These are phyloP conservation scores for Piliocolobus tephrosceles DNA, from an alignment of 2,113 vertebrate species.

Conservation along the genomic window DNA sequence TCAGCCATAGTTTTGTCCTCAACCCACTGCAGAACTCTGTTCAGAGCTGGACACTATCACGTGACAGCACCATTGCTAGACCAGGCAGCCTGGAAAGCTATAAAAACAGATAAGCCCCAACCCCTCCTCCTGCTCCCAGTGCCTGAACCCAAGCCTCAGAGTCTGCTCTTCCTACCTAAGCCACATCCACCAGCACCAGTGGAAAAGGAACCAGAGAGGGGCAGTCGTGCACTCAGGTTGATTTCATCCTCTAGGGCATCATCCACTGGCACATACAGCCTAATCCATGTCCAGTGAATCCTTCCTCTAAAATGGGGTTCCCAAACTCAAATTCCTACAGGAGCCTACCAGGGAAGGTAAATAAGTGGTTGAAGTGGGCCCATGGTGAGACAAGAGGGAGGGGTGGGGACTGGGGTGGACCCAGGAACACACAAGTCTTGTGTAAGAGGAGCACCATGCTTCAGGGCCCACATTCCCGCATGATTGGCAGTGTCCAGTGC, in stretches of 20 bases:
- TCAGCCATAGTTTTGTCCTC: not conserved
- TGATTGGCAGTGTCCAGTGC: not conserved
- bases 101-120: not conserved
- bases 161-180: not conserved
- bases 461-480: not conserved
- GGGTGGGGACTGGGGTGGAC: not conserved
- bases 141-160: not conserved
- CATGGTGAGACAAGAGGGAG: not conserved
- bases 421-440: not conserved
- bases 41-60: not conserved
- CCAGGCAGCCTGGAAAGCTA: not conserved
- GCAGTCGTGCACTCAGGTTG: not conserved
- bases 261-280: not conserved
- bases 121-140: not conserved
- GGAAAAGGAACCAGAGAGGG: not conserved
- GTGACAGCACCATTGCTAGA: not conserved
- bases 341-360: too few relatives aligned
- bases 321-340: not conserved
- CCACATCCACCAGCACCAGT: accelerated
- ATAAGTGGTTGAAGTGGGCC: not conserved
- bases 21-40: not conserved
- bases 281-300: not conserved
- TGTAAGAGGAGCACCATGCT: not conserved
- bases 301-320: not conserved
- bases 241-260: not conserved